Percentiles rank a stretch among this genome's conserved stretches.
These are phyloP conservation scores for Tinea pellionella DNA, from an alignment of 2,888 invertebrate genomes.

Conservation along the genomic window DNA sequence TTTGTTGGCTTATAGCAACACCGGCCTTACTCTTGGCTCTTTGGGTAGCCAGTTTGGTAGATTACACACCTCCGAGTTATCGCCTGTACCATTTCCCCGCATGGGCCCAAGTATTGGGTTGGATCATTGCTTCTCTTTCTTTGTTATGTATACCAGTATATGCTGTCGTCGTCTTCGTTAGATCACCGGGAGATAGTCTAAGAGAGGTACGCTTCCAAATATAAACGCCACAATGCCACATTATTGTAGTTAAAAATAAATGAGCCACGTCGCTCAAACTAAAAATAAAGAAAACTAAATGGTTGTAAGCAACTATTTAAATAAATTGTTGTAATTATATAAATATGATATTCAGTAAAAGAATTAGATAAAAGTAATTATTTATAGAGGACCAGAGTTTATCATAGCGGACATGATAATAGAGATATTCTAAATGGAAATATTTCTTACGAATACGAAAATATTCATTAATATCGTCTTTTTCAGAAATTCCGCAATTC, in stretches of 20 bases:
- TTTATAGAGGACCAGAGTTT: background rate
- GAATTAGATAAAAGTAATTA: background rate
- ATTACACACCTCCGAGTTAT: constrained; percentile 88
- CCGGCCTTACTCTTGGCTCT: constrained; percentile 85
- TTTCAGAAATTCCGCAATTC: constrained; percentile 81
- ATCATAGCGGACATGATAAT: background rate
- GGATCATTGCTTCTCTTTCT: constrained; percentile 86
- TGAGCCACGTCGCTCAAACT: no score
- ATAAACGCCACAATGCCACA: constrained; percentile 17
- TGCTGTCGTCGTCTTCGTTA: constrained; percentile 77
- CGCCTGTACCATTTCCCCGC: constrained; percentile 84
- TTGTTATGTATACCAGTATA: constrained; percentile 87
- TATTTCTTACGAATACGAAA: no score
- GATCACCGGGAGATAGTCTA: constrained; percentile 77
- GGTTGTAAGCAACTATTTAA: background rate
- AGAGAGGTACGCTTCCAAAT: constrained; percentile 68
- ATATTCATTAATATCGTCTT: background rate
- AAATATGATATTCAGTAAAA: background rate
- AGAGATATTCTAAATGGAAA: background rate
- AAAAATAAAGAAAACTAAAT: background rate
- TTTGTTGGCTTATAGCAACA: constrained; percentile 86
- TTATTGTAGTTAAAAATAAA: constrained; percentile 18
- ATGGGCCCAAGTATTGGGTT: constrained; percentile 89
- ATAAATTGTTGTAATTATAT: background rate
- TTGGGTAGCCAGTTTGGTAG: constrained; percentile 89